phyloP scores from a whole-genome alignment of 1,140 invertebrate species.

The Drosophila trapezifrons region DNA sequence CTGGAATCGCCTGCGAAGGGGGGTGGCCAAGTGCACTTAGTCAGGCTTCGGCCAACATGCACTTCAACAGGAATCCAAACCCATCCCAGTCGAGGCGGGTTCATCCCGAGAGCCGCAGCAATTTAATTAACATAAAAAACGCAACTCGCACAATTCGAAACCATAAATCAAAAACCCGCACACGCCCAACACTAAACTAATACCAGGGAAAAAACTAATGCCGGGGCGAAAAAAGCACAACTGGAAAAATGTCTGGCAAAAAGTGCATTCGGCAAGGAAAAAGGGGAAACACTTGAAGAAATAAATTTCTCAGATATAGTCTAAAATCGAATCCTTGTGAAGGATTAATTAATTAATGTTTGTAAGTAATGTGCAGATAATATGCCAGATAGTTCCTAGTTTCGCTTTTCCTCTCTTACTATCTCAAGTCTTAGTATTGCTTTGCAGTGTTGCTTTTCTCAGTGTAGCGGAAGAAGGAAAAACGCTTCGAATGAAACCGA shows the following conservation, averaged over 20 bases:
- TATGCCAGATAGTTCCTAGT: too few relatives aligned
- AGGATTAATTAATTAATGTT: too few relatives aligned
- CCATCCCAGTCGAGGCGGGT: slow-evolving; percentile 7
- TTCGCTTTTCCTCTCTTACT: too few relatives aligned
- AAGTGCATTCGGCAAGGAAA: slow-evolving; percentile 28
- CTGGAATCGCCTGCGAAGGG: neutral
- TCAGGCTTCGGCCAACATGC: slow-evolving; percentile 43
- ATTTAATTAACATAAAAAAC: slow-evolving; percentile 81
- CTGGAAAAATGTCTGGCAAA: slow-evolving; percentile 40
- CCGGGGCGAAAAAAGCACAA: slow-evolving; percentile 19
- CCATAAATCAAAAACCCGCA: slow-evolving; percentile 71
- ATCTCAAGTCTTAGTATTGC: neutral
- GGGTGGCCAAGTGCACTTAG: slow-evolving; percentile 40
- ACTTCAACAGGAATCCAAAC: slow-evolving; percentile 31
- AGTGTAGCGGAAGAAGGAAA: slow-evolving; percentile 3
- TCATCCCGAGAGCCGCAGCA: slow-evolving; percentile 46
- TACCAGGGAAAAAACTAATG: slow-evolving; percentile 38
- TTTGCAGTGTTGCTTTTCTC: too few relatives aligned
- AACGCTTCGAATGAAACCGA: slow-evolving; percentile 49
- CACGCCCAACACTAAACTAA: slow-evolving; percentile 60
- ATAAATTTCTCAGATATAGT: too few relatives aligned
- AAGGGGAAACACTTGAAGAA: neutral
- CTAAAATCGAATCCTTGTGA: too few relatives aligned
- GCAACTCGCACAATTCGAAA: slow-evolving; percentile 62
- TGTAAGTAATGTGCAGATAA: too few relatives aligned